Percentiles rank a stretch among this genome's conserved stretches.
These are phyloP conservation scores for Litoditis marina DNA, from an alignment of 2,888 invertebrate species.

Conservation along the genomic window DNA sequence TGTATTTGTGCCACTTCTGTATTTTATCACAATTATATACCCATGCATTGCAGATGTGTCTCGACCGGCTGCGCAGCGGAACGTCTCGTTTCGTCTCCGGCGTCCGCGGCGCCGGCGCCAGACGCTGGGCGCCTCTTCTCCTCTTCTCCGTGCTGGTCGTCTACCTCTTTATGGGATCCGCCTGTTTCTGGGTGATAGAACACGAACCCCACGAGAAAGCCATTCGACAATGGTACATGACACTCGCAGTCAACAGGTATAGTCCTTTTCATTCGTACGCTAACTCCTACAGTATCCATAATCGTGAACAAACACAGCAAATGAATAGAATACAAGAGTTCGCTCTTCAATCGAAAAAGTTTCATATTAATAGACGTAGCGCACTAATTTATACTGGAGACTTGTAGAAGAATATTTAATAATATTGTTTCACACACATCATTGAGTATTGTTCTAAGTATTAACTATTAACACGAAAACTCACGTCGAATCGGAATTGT, in stretches of 20 bases:
- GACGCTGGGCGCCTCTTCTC: slow-evolving; percentile 13
- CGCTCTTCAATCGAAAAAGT: too few relatives aligned
- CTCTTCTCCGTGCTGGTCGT: slow-evolving; percentile 24
- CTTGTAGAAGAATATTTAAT: too few relatives aligned
- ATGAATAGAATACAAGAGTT: too few relatives aligned
- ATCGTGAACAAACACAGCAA: too few relatives aligned
- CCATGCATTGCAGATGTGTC: slow-evolving; percentile 10
- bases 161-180: slow-evolving; percentile 50
- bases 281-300: not conserved
- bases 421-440: too few relatives aligned
- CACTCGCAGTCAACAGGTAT: slow-evolving; percentile 45
- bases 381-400: too few relatives aligned
- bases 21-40: too few relatives aligned
- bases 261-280: not conserved
- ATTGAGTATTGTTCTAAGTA: too few relatives aligned
- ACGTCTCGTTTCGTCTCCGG: slow-evolving; percentile 5
- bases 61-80: slow-evolving; percentile 9
- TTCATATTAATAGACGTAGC: too few relatives aligned
- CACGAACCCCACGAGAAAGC: slow-evolving; percentile 37
- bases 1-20: too few relatives aligned
- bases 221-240: slow-evolving; percentile 43
- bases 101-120: not conserved
- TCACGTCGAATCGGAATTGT: too few relatives aligned
- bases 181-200: slow-evolving; percentile 50
- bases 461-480: too few relatives aligned